Base-by-base conservation (phyloP, 2,888 invertebrate species). In the Melinaea menophilus region DNA sequence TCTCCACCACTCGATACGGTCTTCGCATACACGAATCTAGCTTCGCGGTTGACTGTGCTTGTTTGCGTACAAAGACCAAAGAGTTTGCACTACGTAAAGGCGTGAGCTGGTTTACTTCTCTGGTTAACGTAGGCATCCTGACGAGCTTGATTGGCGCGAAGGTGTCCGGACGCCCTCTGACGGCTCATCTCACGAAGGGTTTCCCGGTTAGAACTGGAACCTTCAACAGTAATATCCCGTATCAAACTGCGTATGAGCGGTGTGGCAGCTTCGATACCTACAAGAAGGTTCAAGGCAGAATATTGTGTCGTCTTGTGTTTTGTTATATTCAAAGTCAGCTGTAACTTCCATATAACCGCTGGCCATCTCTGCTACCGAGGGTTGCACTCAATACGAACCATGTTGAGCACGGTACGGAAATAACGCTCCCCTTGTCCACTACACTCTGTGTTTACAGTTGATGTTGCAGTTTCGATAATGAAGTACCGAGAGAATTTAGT, bases 401-500 rank as follows among this genome's bases (percentile, higher is more conserved):
- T 66, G 48, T 70, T 70, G 2, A 70, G 58, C 7, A 66, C 47
- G 2, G 68, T 68, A 2, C 68, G 63, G 11, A 59, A 58, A 41
- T 70, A 68, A 4, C 66, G 61, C 51, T 70, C 66, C 9, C 64
- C 66, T 51, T 69, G 67, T 37, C 66, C 69, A 31, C 68, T 66
- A 5, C 61, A 56, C 13, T 61, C 22, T 1, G 22, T 22, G 22
- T 22, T 22, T 22, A 22, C 22, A 22, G 22, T 22, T 22, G 22
- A 22, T 22, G 22, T 22, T 22, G 22, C 22, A 22, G 22, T 22
- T 22, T 22, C 22, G 22, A 22, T 22, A 22, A 22, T 22, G 22
- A 22, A 22, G 22, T 22, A 22, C 22, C 22, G 22, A 22, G 22
- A 22, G 22, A 22, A 22, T 22, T 22, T 22, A 22, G 22, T 22